Evolutionary conservation across 2,888 invertebrate species (phyloP).

Genomic region (Drosophila testacea): DNA sequence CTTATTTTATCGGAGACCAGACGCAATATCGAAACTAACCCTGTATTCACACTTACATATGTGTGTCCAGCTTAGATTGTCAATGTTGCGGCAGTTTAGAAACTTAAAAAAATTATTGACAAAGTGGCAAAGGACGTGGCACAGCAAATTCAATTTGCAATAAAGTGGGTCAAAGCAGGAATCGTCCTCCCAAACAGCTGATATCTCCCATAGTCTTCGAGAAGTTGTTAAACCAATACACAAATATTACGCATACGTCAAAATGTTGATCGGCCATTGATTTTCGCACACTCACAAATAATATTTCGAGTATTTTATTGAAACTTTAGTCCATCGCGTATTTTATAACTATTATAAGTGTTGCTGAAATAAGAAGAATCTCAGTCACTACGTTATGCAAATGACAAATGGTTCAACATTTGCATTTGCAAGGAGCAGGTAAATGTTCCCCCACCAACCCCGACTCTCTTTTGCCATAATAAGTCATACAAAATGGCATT

Average conservation of each 20-base stretch:
- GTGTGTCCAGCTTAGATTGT: not conserved
- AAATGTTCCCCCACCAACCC: slow-evolving; percentile 28
- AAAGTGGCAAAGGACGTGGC: slow-evolving; percentile 69
- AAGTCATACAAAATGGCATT: slow-evolving; percentile 46
- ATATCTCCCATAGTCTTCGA: not conserved
- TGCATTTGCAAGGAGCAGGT: slow-evolving; percentile 57
- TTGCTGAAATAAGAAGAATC: slow-evolving; percentile 37
- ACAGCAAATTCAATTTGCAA: slow-evolving; percentile 77
- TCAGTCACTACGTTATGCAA: slow-evolving; percentile 59
- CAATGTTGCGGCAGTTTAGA: slow-evolving; percentile 47
- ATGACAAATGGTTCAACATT: slow-evolving; percentile 60
- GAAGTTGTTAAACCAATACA: not conserved
- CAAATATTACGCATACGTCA: slow-evolving; percentile 12
- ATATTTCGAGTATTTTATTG: slow-evolving; percentile 6
- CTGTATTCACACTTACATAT: slow-evolving; percentile 27
- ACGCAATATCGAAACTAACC: not conserved
- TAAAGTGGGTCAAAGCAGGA: slow-evolving; percentile 43
- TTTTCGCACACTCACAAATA: not conserved
- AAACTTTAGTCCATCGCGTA: slow-evolving; percentile 1
- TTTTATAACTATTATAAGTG: slow-evolving; percentile 24
- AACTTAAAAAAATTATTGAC: slow-evolving; percentile 61
- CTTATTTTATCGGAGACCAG: no score
- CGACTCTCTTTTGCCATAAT: slow-evolving; percentile 22
- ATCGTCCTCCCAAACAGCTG: not conserved
- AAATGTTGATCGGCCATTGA: slow-evolving; percentile 16